These are phyloP conservation scores for Caenorhabditis wallacei DNA, from an alignment of 2,888 invertebrate genomes.

Conservation along the genomic window DNA sequence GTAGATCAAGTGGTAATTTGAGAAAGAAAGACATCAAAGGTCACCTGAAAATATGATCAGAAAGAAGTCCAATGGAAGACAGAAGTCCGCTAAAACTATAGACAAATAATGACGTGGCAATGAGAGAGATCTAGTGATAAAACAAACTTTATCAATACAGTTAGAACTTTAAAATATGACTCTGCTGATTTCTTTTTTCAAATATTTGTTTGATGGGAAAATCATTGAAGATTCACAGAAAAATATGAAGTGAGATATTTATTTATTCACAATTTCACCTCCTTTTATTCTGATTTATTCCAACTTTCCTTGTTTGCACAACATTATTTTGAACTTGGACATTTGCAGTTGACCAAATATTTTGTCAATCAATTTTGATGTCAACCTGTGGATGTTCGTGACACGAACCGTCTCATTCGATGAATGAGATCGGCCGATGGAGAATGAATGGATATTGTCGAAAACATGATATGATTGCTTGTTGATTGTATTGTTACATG, in stretches of 20 bases:
- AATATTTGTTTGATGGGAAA: not conserved
- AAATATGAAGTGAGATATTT: not conserved
- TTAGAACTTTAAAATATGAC: constrained; percentile 17
- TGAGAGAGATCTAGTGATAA: constrained; percentile 7
- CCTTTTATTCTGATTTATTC: constrained; percentile 30
- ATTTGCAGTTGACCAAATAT: constrained; percentile 38
- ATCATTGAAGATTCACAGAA: not conserved
- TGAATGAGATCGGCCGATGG: constrained; percentile 4
- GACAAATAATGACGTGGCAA: constrained; percentile 48
- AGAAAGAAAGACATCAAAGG: constrained; percentile 26
- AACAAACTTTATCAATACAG: constrained; percentile 23
- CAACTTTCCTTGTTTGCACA: constrained; percentile 26
- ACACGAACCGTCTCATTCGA: constrained; percentile 42
- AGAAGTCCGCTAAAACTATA: constrained; percentile 5
- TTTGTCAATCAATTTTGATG: constrained; percentile 8
- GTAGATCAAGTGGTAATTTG: constrained; percentile 33
- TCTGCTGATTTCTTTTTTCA: not conserved
- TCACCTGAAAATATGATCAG: constrained; percentile 13
- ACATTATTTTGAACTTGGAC: constrained; percentile 41
- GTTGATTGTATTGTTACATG: constrained; percentile 42
- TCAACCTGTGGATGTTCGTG: constrained; percentile 55
- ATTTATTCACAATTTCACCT: not conserved
- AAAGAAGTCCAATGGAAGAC: not conserved
- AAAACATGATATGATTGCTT: constrained; percentile 54
- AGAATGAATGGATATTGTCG: constrained; percentile 15